phyloP scores from a whole-genome alignment of 2,113 vertebrate species.

The Gracilinanus agilis region DNA sequence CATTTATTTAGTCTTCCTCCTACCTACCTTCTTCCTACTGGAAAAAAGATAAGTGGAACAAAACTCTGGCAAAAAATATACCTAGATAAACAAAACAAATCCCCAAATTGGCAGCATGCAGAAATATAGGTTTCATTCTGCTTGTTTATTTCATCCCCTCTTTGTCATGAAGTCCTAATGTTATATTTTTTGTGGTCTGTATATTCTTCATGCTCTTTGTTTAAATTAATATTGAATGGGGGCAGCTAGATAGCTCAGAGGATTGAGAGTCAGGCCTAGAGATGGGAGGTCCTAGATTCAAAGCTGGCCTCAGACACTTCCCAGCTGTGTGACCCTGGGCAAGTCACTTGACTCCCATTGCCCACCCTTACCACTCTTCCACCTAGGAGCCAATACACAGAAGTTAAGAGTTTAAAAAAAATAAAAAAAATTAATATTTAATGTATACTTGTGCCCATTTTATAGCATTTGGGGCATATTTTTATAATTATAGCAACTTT shows the following conservation, averaged over 20 bases:
- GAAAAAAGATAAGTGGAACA: neutral
- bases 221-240: constrained; percentile 1
- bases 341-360: too few relatives aligned
- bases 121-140: neutral
- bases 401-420: too few relatives aligned
- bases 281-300: too few relatives aligned
- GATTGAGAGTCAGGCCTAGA: too few relatives aligned
- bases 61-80: neutral
- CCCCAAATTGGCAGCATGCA: neutral
- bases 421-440: constrained; percentile 21
- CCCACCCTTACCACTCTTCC: too few relatives aligned
- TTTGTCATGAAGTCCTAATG: neutral
- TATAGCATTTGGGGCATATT: constrained; percentile 30
- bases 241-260: too few relatives aligned
- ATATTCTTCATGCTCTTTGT: constrained; percentile 17
- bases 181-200: neutral
- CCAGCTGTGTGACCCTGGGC: too few relatives aligned
- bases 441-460: neutral
- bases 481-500: constrained; percentile 31
- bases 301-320: too few relatives aligned
- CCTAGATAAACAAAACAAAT: neutral
- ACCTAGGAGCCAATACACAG: too few relatives aligned
- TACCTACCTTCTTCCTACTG: neutral
- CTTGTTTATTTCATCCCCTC: neutral
- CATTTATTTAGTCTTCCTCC: neutral